A percentile compares a stretch with the other conserved stretches of the same genome.
phyloP scores from a whole-genome alignment of 2,888 invertebrate species.

The Anagyrus pseudococci region DNA sequence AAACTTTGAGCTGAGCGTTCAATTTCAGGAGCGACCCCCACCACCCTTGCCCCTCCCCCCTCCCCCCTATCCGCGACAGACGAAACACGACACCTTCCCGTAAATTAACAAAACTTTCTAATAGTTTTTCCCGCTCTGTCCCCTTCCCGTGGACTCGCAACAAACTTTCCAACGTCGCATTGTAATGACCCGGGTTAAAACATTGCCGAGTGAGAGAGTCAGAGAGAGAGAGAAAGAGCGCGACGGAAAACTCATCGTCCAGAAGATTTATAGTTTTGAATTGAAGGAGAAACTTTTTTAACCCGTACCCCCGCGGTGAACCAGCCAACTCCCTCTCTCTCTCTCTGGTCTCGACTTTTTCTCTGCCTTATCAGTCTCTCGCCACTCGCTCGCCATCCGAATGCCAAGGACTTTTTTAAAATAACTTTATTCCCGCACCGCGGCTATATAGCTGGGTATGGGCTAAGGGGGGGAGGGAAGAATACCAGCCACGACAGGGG shows the following conservation, averaged over 20 bases:
- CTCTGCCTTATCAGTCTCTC: conserved; percentile 32
- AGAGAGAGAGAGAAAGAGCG: no score
- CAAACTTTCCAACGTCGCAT: conserved; percentile 30
- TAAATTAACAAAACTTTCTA: conserved; percentile 35
- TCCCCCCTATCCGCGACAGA: background rate
- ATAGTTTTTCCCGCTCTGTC: conserved; percentile 8
- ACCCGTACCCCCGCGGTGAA: no score
- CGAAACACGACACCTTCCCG: conserved; percentile 22
- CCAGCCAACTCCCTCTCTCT: conserved; percentile 3
- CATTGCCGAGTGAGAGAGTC: no score
- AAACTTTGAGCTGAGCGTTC: conserved; percentile 9
- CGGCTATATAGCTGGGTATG: conserved; percentile 33
- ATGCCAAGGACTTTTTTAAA: conserved; percentile 29
- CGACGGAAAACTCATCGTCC: conserved; percentile 19
- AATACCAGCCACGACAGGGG: background rate
- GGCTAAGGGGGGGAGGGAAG: background rate
- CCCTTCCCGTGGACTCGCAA: conserved; percentile 8
- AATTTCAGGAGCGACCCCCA: conserved; percentile 12
- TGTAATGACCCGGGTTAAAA: conserved; percentile 40
- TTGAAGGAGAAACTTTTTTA: conserved; percentile 25
- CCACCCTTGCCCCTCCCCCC: background rate
- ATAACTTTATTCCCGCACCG: conserved; percentile 16
- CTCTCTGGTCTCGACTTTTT: conserved; percentile 18
- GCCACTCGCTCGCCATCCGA: conserved; percentile 20
- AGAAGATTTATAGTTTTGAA: conserved; percentile 31